phyloP scores from a whole-genome alignment of 1,140 invertebrate genomes.

The Meteorus sp. region DNA sequence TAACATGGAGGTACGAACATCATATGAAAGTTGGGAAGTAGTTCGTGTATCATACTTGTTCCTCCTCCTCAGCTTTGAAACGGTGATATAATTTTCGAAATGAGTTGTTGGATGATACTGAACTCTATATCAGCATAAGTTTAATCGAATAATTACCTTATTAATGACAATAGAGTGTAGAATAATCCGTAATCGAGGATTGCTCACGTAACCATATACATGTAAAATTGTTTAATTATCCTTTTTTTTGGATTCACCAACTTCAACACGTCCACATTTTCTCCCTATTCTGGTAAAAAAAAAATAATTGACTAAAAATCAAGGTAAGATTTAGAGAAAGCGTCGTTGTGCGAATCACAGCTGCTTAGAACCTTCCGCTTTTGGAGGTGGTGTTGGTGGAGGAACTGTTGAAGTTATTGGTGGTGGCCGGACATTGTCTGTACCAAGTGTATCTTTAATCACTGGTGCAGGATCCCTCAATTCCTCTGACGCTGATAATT shows the following conservation, averaged over 20 bases:
- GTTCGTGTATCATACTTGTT: too few relatives aligned
- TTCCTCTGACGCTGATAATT: constrained; percentile 18
- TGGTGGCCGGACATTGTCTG: constrained; percentile 34
- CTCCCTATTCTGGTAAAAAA: constrained; percentile 17
- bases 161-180: too few relatives aligned
- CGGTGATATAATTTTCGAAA: too few relatives aligned
- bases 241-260: too few relatives aligned
- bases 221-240: neutral
- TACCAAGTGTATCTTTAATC: constrained; percentile 22
- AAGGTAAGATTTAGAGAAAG: constrained; percentile 17
- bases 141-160: too few relatives aligned
- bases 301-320: constrained; percentile 25
- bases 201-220: neutral
- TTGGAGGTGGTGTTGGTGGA: constrained; percentile 40
- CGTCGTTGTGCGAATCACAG: constrained; percentile 42
- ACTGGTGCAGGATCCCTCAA: constrained; percentile 27
- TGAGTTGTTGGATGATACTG: too few relatives aligned
- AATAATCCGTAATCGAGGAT: too few relatives aligned
- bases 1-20: too few relatives aligned
- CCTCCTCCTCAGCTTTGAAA: too few relatives aligned
- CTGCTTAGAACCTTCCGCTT: constrained; percentile 53
- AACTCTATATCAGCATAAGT: too few relatives aligned
- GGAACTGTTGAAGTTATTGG: constrained; percentile 41
- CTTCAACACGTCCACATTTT: neutral
- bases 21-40: too few relatives aligned